Base-by-base conservation (phyloP, 2,797 vertebrate species). In the Cirrhinus molitorella region DNA sequence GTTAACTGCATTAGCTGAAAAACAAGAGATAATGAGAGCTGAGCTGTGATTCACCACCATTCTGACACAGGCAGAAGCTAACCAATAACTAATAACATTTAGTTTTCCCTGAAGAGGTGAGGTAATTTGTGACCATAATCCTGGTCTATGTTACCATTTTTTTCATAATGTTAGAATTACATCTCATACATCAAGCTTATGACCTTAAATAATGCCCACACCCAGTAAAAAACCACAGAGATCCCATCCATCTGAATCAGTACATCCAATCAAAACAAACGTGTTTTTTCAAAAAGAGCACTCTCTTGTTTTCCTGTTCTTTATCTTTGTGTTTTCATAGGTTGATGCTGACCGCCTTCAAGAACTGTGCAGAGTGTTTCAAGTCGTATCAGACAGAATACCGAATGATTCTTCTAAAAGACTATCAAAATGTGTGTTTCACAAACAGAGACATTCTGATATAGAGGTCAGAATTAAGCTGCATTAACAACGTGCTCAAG, bases 1-100 rank as follows among this genome's bases (percentile, higher is more conserved):
- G 71, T 84, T 61, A 34, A 47, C 45, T 49, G 23, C 25, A 47
- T 61, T n/a, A 47, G 21, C 37, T 81, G 17, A 55, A 57, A 66
- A 68, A 76, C 53, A 76, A 75, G 17, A 6, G n/a, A n/a, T n/a
- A n/a, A 23, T 57, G 72, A 83, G n/a, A 67, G 19, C 47, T 28
- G 7, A 73, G 45, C 11, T 66, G 12, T 82, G 59, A 49, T 75
- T 82, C 47, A 67, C 61, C 6, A 19, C 43, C 12, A 71, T 43
- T 45, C 11, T 80, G 51, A 40, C 11, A 12, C 5, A 59, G 11
- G 5, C 34, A 4, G 4, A 34, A 28, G 53, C 21, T 21, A 59
- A 81, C 21, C 1, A 3, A 63, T 40, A 51, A 47, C 28, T 21
- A 34, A 47, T 66, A 47, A 45, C 5, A n/a, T 59, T 43, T 65